Percentiles rank a stretch among this genome's conserved stretches.
Conservation (phyloP, 2,113 vertebrate species). For the Marmota flaviventris region DNA sequence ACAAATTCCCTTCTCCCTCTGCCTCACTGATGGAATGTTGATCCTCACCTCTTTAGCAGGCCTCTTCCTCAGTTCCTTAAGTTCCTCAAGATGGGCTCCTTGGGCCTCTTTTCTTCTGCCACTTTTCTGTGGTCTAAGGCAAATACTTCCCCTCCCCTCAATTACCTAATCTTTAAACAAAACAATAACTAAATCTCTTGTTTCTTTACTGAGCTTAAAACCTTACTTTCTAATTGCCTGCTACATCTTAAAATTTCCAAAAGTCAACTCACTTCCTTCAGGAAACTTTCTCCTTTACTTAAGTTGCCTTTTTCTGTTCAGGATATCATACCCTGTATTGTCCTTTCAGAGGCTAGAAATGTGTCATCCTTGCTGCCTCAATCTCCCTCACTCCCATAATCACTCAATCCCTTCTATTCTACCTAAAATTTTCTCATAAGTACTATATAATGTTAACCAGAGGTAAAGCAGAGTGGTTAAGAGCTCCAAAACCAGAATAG, state of each 20-base stretch:
- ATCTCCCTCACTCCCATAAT: not conserved
- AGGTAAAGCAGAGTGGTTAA: not conserved
- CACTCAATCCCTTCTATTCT: not conserved
- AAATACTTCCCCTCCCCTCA: not conserved
- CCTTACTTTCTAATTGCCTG: not conserved
- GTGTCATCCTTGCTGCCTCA: not conserved
- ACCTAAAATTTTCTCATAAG: not conserved
- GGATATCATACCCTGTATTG: not conserved
- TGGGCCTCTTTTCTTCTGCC: not conserved
- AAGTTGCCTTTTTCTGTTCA: not conserved
- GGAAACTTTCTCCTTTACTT: not conserved
- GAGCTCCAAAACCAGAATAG: not conserved
- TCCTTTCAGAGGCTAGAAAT: not conserved
- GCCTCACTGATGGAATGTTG: not conserved
- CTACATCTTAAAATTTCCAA: slow-evolving; percentile 6
- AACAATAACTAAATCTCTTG: slow-evolving; percentile 28
- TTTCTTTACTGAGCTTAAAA: slow-evolving; percentile 29
- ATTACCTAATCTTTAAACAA: slow-evolving; percentile 51
- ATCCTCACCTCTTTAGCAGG: not conserved
- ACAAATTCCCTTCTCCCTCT: not conserved
- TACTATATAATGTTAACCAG: not conserved
- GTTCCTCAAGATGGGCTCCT: not conserved
- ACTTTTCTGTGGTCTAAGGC: not conserved
- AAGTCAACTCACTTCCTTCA: slow-evolving; percentile 19
- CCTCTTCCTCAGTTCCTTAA: not conserved